Conservation (phyloP, 2,888 invertebrate genomes). For the Hirtodrosophila cameraria region DNA sequence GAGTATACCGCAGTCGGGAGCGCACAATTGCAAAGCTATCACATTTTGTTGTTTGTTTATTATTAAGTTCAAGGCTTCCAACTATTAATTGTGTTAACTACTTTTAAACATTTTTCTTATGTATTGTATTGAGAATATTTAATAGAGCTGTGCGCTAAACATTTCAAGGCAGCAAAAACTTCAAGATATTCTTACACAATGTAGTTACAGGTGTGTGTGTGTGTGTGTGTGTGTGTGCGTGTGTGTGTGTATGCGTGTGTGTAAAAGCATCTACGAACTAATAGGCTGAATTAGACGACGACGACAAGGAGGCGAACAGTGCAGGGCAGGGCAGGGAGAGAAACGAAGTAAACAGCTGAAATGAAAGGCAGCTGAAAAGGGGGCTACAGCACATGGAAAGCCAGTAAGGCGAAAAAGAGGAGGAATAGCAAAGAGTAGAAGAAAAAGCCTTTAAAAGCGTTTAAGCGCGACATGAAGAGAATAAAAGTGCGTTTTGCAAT, state of each 20-base stretch:
- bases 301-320: conserved; percentile 18
- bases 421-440: background rate
- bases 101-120: too few species aligned
- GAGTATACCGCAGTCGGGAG: too few species aligned
- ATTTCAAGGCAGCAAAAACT: conserved; percentile 8
- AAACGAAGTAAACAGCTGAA: conserved; percentile 11
- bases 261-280: conserved; percentile 70
- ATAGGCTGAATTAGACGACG: conserved; percentile 72
- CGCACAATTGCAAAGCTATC: too few species aligned
- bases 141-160: conserved; percentile 1
- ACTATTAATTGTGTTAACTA: too few species aligned
- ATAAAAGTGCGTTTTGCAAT: conserved; percentile 76
- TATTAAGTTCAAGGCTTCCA: background rate
- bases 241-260: conserved; percentile 31
- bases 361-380: background rate
- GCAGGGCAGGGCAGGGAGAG: conserved; percentile 14
- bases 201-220: background rate
- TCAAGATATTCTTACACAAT: conserved; percentile 17
- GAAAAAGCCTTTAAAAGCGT: conserved; percentile 61
- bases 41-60: background rate
- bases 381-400: background rate
- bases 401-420: background rate
- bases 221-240: conserved; percentile 2
- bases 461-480: conserved; percentile 63
- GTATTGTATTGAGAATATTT: conserved; percentile 5